A percentile compares a stretch with the other conserved stretches of the same genome.
Evolutionary conservation across 2,888 invertebrate genomes (phyloP).

Genomic region (Caradrina kadenii): DNA sequence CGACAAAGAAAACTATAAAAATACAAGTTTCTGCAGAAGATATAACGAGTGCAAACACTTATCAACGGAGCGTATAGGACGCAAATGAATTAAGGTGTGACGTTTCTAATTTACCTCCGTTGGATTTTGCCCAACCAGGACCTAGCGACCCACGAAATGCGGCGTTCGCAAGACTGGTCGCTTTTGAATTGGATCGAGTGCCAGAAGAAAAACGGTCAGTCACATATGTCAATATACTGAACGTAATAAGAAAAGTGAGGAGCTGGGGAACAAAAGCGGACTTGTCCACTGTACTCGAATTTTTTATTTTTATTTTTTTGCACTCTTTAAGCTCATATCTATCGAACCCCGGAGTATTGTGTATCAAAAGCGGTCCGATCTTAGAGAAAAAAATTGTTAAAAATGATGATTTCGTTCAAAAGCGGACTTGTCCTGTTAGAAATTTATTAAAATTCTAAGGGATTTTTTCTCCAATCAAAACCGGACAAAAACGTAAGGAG

Average conservation of each 20-base stretch:
- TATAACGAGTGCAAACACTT: constrained; percentile 8
- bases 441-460: constrained; percentile 22
- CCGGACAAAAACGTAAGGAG: constrained; percentile 17
- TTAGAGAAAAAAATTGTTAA: constrained; percentile 18
- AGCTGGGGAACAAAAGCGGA: no score
- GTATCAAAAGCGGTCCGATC: constrained; percentile 13
- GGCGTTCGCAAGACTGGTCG: constrained; percentile 34
- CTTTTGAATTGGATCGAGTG: constrained; percentile 35
- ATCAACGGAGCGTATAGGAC: constrained; percentile 8
- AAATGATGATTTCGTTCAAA: constrained; percentile 22
- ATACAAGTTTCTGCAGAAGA: constrained; percentile 12
- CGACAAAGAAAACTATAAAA: constrained; percentile 16
- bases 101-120: constrained; percentile 10
- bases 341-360: constrained; percentile 5
- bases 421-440: constrained; percentile 29
- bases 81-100: constrained; percentile 12
- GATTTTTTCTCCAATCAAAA: constrained; percentile 30
- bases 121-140: constrained; percentile 9
- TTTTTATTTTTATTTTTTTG: constrained; percentile 12
- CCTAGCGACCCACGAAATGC: constrained; percentile 41
- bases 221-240: constrained; percentile 29
- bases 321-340: constrained; percentile 5
- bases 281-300: constrained; percentile 14
- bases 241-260: constrained; percentile 24
- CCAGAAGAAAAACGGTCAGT: constrained; percentile 33